Percentiles rank a stretch among this genome's conserved stretches.
phyloP scores from a whole-genome alignment of 2,888 invertebrate species.

The Meteorus colon region DNA sequence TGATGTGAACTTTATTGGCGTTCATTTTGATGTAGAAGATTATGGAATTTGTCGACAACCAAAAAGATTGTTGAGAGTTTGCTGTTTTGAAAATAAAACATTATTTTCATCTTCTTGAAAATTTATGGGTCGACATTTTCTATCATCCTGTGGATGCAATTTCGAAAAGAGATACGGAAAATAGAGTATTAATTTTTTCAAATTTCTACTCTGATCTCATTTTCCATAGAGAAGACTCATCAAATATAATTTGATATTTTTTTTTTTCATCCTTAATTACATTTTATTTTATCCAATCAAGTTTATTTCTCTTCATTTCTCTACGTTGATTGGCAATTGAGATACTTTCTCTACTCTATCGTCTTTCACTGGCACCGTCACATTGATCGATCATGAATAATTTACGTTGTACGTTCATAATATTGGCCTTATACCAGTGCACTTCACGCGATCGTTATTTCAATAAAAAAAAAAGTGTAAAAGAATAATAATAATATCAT shows the following conservation, averaged over 20 bases:
- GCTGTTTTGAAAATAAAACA: not conserved
- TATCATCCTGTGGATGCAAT: no score
- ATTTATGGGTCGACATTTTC: no score
- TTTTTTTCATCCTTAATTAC: not conserved
- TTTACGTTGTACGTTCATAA: not conserved
- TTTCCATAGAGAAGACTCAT: conserved; percentile 13
- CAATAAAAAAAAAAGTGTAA: not conserved
- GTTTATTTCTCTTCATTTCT: conserved; percentile 37
- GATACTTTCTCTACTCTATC: not conserved
- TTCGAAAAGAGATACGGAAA: no score
- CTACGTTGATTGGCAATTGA: not conserved
- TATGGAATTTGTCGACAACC: no score
- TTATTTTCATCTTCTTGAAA: no score
- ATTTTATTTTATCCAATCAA: not conserved
- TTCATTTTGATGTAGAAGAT: not conserved
- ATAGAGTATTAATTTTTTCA: no score
- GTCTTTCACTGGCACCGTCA: not conserved
- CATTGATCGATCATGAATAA: conserved; percentile 16
- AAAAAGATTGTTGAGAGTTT: not conserved
- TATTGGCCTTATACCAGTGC: not conserved
- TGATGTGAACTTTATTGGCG: not conserved
- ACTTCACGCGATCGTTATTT: not conserved
- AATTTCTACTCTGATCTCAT: no score
- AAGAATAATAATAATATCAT: not conserved
- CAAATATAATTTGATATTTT: conserved; percentile 21